Evolutionary conservation across 2,888 invertebrate genomes (phyloP).

Genomic region (Syritta pipiens): DNA sequence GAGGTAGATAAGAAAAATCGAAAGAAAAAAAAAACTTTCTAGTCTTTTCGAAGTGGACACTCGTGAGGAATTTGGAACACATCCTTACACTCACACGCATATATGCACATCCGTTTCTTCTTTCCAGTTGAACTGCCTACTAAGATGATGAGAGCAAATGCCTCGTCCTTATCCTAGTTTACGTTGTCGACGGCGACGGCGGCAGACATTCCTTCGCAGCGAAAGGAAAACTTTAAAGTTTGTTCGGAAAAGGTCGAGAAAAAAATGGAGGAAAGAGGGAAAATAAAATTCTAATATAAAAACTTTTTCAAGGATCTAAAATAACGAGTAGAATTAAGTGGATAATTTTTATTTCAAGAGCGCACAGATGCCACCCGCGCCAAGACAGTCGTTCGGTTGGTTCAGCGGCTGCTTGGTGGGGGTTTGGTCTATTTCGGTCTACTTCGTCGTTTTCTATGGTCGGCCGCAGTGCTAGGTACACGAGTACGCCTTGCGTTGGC

Average conservation of each 20-base stretch:
- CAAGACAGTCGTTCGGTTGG: constrained; percentile 23
- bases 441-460: constrained; percentile 41
- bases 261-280: neutral
- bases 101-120: constrained; percentile 27
- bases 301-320: constrained; percentile 71
- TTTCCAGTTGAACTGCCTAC: constrained; percentile 46
- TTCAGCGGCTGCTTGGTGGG: neutral
- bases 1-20: neutral
- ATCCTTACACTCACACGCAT: constrained; percentile 44
- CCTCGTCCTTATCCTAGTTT: constrained; percentile 64
- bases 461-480: constrained; percentile 40
- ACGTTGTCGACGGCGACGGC: neutral
- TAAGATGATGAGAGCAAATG: constrained; percentile 40
- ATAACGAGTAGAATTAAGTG: constrained; percentile 71
- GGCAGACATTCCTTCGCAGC: constrained; percentile 18
- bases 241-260: constrained; percentile 2
- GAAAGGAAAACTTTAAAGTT: constrained; percentile 60
- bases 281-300: constrained; percentile 66
- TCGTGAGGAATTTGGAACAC: constrained; percentile 64
- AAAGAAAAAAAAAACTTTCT: constrained; percentile 22
- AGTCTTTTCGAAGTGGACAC: constrained; percentile 64
- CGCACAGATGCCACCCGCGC: constrained; percentile 53
- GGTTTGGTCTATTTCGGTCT: constrained; percentile 24
- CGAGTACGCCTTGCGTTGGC: neutral
- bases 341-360: constrained; percentile 71